phyloP scores from a whole-genome alignment of 2,113 vertebrate species.

The Eulacestoma nigropectus region DNA sequence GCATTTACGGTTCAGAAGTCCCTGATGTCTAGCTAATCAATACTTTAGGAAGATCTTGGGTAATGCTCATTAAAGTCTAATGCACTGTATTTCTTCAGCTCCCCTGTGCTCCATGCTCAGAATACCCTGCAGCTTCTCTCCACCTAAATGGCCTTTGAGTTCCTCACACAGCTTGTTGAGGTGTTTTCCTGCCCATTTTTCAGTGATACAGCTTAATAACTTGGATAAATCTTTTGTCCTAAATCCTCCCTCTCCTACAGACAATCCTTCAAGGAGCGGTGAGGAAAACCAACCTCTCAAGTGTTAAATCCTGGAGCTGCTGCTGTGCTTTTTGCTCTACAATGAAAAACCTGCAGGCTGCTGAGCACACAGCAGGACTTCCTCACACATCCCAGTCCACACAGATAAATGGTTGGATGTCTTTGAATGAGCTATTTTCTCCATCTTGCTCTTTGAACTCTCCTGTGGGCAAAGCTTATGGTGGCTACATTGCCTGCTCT shows the following conservation, averaged over 20 bases:
- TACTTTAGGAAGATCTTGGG: constrained; percentile 48
- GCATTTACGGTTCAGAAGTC: constrained; percentile 47
- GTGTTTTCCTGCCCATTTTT: constrained; percentile 36
- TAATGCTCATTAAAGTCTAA: constrained; percentile 55
- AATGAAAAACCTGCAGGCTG: background rate
- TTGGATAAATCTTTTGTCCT: constrained; percentile 17
- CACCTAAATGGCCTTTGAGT: background rate
- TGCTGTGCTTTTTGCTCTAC: background rate
- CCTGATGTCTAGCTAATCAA: constrained; percentile 56
- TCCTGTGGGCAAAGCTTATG: background rate
- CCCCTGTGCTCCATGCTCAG: background rate
- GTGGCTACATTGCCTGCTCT: background rate
- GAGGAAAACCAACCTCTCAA: background rate
- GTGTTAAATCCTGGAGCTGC: background rate
- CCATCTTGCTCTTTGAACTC: background rate
- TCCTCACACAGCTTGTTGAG: constrained; percentile 6
- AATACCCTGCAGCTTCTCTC: constrained; percentile 24
- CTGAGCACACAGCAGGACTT: background rate
- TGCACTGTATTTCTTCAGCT: constrained; percentile 25
- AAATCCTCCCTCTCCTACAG: background rate
- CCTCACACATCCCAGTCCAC: background rate
- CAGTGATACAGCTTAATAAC: background rate
- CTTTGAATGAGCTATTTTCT: background rate
- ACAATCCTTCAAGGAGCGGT: background rate
- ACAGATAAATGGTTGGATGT: background rate